Base-by-base conservation (phyloP, 2,113 vertebrate species). In the Nesoenas mayeri region DNA sequence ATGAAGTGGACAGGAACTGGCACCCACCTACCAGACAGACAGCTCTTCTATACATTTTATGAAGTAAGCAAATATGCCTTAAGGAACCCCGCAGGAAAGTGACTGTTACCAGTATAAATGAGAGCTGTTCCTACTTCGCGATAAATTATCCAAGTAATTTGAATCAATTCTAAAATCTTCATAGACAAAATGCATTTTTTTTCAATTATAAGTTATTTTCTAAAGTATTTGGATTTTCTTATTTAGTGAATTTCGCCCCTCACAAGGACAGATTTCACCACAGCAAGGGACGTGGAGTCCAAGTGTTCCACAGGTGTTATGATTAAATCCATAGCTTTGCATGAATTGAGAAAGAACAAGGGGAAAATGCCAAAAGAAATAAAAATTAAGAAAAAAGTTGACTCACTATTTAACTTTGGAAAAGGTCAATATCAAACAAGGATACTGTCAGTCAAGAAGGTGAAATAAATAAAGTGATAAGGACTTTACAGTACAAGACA, bases 381-480 rank as follows among this genome's bases (percentile, higher is more conserved):
- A 58, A 81, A 95, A 92, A 51, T 32, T 42, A 57, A 62, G 32
- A 77, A 72, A 64, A 81, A 58, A 56, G 6, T 42, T 72, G 10
- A 66, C 10, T 70, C 0, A 0, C 66, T 80, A 50, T 85, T 64
- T 80, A 71, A 91, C 80, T 91, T 92, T 75, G 28, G 19, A 34
- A 81, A 91, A 91, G 36, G 48, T 86, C 7, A 2, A 19, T 26
- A 66, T 20, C 21, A 96, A 89, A 87, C n/a, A 89, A 94, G 36
- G 42, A 81, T 73, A 67, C 34, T 81, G 31, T 82, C 93, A 94
- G 42, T 84, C 75, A 95, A 58, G 69, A 83, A 67, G 44, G 65
- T 86, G 29, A 94, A 95, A 93, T 61, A 75, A 79, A 86, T 66
- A 77, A 94, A 96, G 21, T 54, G 75, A 84, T 96, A 77, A 91